Conservation (phyloP, 2,888 invertebrate species). For the Myathropa florea region DNA sequence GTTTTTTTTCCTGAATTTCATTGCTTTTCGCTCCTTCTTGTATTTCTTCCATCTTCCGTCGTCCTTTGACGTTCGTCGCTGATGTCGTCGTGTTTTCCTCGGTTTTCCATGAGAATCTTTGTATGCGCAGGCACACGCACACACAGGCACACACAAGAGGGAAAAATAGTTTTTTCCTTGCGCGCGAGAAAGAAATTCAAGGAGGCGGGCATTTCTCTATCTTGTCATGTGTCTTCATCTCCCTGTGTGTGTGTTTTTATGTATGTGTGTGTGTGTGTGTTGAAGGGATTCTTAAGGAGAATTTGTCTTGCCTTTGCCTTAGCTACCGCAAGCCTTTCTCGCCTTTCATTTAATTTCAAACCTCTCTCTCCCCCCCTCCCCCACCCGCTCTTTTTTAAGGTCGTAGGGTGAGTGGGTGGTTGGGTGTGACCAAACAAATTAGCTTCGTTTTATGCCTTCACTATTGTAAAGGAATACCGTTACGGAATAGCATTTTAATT, state of each 20-base stretch:
- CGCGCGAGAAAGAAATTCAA: slow-evolving; percentile 33
- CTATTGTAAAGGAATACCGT: slow-evolving; percentile 9
- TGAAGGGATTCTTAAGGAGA: background rate
- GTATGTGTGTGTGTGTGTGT: background rate
- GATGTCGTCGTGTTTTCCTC: background rate
- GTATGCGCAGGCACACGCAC: background rate
- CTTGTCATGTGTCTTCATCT: background rate
- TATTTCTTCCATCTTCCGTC: background rate
- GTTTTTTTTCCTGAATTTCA: slow-evolving; percentile 7
- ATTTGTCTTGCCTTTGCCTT: background rate
- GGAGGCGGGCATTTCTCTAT: background rate
- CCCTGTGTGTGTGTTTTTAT: background rate
- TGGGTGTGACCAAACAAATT: slow-evolving; percentile 16
- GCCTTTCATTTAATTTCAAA: background rate
- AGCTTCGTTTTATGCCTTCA: slow-evolving; percentile 19
- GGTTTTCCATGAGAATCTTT: background rate
- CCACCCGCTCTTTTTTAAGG: background rate
- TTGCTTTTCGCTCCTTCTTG: background rate
- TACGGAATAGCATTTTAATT: slow-evolving; percentile 52
- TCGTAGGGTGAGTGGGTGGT: background rate
- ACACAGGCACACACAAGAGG: background rate
- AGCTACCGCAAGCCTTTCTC: background rate
- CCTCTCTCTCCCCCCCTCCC: background rate
- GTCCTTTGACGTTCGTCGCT: background rate
- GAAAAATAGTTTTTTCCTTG: background rate